Conservation (phyloP, 2,888 invertebrate species). For the Pheosia gnoma region DNA sequence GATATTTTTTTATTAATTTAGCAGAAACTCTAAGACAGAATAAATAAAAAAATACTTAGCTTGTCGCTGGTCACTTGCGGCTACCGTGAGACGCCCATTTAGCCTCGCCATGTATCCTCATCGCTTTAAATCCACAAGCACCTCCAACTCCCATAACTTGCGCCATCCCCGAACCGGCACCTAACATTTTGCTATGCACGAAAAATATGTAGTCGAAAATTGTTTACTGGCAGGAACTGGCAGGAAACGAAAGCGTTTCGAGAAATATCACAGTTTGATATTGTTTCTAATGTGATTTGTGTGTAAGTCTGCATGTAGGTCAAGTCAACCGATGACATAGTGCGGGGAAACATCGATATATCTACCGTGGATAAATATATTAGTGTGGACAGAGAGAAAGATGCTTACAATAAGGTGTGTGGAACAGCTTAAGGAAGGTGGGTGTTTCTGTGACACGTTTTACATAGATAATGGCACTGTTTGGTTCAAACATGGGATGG, state of each 20-base stretch:
- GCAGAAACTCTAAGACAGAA: no score
- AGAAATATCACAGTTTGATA: conserved; percentile 15
- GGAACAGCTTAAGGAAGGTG: conserved; percentile 26
- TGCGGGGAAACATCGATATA: not conserved
- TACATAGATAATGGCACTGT: no score
- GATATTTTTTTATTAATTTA: no score
- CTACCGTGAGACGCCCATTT: no score
- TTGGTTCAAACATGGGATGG: no score
- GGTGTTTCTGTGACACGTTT: no score
- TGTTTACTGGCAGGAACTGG: conserved; percentile 46
- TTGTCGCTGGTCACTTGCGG: no score
- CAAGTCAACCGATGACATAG: not conserved
- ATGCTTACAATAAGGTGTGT: conserved; percentile 32
- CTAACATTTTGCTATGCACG: conserved; percentile 45
- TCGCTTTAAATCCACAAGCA: no score
- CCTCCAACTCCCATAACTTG: conserved; percentile 12
- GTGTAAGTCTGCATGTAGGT: not conserved
- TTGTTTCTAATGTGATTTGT: conserved; percentile 5
- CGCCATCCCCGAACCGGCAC: conserved; percentile 17
- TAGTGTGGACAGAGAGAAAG: not conserved
- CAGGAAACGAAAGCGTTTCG: not conserved
- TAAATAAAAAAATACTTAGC: no score
- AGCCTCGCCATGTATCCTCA: no score
- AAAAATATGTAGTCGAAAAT: conserved; percentile 55
- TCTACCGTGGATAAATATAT: conserved; percentile 4